Conservation (phyloP, 2,113 vertebrate species). For the Eolophus roseicapilla region DNA sequence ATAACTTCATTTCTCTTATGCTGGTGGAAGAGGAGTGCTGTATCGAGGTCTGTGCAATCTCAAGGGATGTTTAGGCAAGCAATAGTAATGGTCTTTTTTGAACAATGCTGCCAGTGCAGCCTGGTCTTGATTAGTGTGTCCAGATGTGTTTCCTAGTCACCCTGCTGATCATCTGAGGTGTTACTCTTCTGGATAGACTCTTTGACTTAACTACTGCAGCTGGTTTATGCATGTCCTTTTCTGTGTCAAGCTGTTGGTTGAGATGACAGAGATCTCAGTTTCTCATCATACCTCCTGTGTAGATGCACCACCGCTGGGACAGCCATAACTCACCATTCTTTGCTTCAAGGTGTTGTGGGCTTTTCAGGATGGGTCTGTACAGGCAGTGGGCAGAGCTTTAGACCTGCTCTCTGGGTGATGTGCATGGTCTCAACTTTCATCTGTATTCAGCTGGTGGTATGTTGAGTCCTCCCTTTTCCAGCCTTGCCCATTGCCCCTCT, state of each 20-base stretch:
- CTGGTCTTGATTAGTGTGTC: background rate
- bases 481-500: background rate
- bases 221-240: background rate
- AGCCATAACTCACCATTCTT: fast-evolving
- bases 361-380: background rate
- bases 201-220: background rate
- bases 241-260: background rate
- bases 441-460: background rate
- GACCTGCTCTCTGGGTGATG: background rate
- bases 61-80: background rate
- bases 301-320: background rate
- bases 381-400: background rate
- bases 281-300: background rate
- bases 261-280: background rate
- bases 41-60: background rate
- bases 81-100: background rate
- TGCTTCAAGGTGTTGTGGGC: background rate
- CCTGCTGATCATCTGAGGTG: background rate
- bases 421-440: background rate
- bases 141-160: background rate
- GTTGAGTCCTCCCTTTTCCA: background rate
- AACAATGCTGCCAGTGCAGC: background rate
- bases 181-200: background rate
- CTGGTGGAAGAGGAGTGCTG: background rate
- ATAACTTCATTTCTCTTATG: background rate